Base-by-base conservation (phyloP, 2,888 invertebrate genomes). In the Drosophila neonasuta region DNA sequence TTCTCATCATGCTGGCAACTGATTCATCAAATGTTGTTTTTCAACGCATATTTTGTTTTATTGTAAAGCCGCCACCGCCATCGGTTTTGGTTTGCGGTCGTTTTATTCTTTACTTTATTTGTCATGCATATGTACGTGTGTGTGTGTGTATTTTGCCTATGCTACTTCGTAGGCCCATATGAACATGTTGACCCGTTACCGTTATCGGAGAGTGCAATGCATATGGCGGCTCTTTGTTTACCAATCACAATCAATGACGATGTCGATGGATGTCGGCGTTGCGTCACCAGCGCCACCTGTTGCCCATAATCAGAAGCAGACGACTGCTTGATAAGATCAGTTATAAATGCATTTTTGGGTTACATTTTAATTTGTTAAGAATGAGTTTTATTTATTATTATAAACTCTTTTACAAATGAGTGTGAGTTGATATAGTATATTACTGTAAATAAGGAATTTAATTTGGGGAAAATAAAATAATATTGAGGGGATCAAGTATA, bases 11-110 rank as follows among this genome's bases (percentile, higher is more conserved):
- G 6, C 36, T 55, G 29, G 46, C 20, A 58, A 57, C 79, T 83
- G 79, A 80, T 70, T 84, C 84, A 80, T 70, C 62, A 61, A 74
- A 62, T 11, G 45, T 24, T 60, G 52, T 52, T 50, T 73, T 70
- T 65, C 42, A 59, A 74, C 73, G 64, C 57, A 69, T 59, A 55
- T 63, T 61, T 52, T 49, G 24, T 24, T 24, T 24, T 24, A 24
- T 24, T 24, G 24, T 24, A 29, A 69, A 34, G 42, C 49, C 60
- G 45, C 52, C 42, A 6, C 41, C 29, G 36, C 32, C 32, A 41
- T 46, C 32, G 42, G 42, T 36, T 36, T n/a, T n/a, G 39, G 46
- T 15, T 44, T 68, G 58, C 24, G 64, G 60, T 52, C 64, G 62
- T 44, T 51, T 55, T 20, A 46, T 46, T 20, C 36, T 39, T 20